Evolutionary conservation across 2,113 vertebrate species (phyloP), one percentile per base, ranked within the genome.

Genomic region (Sphaerodactylus townsendi): DNA sequence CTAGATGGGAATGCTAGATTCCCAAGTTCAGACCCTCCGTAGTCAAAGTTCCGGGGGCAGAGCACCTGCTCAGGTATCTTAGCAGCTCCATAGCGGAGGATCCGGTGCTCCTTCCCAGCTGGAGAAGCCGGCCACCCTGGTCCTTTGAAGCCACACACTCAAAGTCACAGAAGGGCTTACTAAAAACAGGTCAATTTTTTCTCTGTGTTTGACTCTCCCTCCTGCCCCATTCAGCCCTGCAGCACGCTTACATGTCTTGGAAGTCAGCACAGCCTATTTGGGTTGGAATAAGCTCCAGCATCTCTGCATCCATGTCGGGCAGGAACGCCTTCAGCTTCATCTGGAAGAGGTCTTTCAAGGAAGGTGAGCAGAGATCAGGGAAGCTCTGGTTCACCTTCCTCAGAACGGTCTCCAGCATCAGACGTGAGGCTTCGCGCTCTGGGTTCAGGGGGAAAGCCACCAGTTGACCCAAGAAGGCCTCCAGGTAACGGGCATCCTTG

Each of bases 281-380:
- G 1, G 53, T 84, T 13, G 91, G 91, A 39, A 92, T 71, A 33
- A 89, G 74, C 6, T 48, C 33, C 33, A 93, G 21, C 35, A 81
- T 73, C 4, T 78, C 65, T 10, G 44, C 68, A 23, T 90, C 88
- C 2, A 81, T 13, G 5, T 59, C 71, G 2, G n/a, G 28, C 17
- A 93, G 71, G 15, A 93, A 50, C 66, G 19, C 71, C 15, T 21
- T 71, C 44, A 90, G 69, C 69, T 90, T 88, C 37, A 80, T 77
- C 77, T 91, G 85, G 56, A 92, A 92, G 72, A 92, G 78, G n/a
- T 86, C 77, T 23, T 85, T 89, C 78, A 91, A 25, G 35, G 74
- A 83, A 5, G 90, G 87, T 1, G 82, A 90, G 53, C 92, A 93
- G 37, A 91, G 79, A 25, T 90, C 78, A 2, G 83, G 84, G 53